Evolutionary conservation across 2,888 invertebrate genomes (phyloP).

Genomic region (Mesochorus sp.): DNA sequence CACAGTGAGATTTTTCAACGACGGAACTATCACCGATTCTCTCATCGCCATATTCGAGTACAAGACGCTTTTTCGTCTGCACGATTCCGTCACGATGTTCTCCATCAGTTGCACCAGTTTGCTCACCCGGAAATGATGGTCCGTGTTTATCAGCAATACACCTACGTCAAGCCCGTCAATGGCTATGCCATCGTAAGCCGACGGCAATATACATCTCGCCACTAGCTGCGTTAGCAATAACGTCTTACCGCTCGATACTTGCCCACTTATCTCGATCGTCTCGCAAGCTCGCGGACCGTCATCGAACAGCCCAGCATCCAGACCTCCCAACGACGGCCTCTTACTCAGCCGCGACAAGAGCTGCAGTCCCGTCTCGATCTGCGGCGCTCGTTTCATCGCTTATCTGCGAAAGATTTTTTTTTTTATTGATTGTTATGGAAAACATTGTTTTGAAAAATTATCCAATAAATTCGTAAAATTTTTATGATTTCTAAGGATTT

Average conservation of each 20-base stretch:
- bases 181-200: conserved; percentile 66
- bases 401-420: too few relatives aligned
- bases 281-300: conserved; percentile 79
- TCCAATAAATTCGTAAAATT: too few relatives aligned
- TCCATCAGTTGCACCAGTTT: conserved; percentile 79
- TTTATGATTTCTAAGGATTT: too few relatives aligned
- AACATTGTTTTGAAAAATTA: too few relatives aligned
- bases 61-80: conserved; percentile 50
- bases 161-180: conserved; percentile 81
- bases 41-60: conserved; percentile 61
- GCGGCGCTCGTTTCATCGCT: conserved; percentile 2
- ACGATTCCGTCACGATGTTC: conserved; percentile 70
- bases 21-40: conserved; percentile 69
- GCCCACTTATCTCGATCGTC: conserved; percentile 83
- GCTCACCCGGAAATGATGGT: conserved; percentile 82
- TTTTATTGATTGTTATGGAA: too few relatives aligned
- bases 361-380: conserved; percentile 85
- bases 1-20: conserved; percentile 78
- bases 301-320: conserved; percentile 83
- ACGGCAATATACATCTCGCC: conserved; percentile 82
- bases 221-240: conserved; percentile 82
- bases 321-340: conserved; percentile 81
- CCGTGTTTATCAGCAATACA: conserved; percentile 83
- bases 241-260: conserved; percentile 82
- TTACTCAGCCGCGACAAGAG: conserved; percentile 83